These are phyloP conservation scores for Mylabris phalerata DNA, from an alignment of 1,140 invertebrate species.

Conservation along the genomic window DNA sequence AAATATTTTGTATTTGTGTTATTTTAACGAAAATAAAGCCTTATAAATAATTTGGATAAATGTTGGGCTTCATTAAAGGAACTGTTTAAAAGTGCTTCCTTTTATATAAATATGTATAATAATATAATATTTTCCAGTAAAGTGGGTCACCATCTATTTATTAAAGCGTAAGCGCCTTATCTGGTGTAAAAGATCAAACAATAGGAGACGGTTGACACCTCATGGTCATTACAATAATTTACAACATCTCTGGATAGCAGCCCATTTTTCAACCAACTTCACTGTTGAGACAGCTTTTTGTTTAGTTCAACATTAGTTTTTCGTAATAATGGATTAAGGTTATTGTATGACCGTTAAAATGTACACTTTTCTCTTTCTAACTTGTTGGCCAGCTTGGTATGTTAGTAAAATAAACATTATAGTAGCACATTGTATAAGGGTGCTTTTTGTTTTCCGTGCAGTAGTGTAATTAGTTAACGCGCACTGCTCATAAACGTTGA, in stretches of 20 bases:
- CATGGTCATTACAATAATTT: conserved; percentile 24
- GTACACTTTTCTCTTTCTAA: neutral
- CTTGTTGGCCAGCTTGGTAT: neutral
- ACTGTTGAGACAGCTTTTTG: conserved; percentile 22
- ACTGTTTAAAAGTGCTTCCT: too few species aligned
- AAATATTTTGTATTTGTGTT: too few species aligned
- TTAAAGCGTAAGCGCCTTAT: conserved; percentile 15
- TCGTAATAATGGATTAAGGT: conserved; percentile 25
- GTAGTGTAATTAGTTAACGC: conserved; percentile 22
- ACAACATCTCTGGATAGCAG: conserved; percentile 18
- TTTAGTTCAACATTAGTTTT: conserved; percentile 23
- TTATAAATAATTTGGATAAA: too few species aligned
- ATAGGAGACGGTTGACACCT: conserved; percentile 19
- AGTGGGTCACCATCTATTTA: conserved; percentile 15
- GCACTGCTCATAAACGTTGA: conserved; percentile 13
- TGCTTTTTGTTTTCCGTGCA: conserved; percentile 23
- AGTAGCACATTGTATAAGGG: conserved; percentile 17
- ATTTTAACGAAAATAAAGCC: too few species aligned
- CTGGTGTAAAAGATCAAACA: conserved; percentile 21
- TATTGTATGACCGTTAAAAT: conserved; percentile 22
- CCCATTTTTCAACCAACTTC: conserved; percentile 22
- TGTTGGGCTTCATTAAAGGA: too few species aligned
- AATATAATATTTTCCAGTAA: neutral
- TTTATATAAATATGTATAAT: too few species aligned
- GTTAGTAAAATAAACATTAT: conserved; percentile 22